phyloP scores from a whole-genome alignment of 2,113 vertebrate genomes.

The Pelodiscus sinensis region DNA sequence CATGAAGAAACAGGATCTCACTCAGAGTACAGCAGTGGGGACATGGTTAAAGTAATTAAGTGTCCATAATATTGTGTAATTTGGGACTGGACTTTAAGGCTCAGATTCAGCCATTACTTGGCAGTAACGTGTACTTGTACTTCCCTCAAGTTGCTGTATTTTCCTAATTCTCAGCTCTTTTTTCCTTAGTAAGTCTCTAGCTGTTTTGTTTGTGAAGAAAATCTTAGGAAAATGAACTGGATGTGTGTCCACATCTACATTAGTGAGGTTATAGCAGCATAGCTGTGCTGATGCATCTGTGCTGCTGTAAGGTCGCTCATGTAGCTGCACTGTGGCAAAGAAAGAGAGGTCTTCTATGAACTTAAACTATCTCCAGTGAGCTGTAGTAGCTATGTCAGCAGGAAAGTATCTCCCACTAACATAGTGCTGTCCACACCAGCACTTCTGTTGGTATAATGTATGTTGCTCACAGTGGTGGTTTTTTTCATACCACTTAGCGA shows the following conservation, averaged over 20 bases:
- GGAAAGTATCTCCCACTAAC: neutral
- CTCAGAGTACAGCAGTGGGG: constrained; percentile 3
- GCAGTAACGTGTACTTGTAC: neutral
- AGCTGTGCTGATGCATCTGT: neutral
- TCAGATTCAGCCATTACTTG: neutral
- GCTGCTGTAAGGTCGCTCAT: neutral
- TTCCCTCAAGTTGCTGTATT: neutral
- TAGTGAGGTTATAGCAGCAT: neutral
- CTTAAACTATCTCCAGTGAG: neutral
- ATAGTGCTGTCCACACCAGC: neutral
- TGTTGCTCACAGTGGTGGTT: neutral
- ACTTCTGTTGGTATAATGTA: neutral
- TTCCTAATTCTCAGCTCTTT: neutral
- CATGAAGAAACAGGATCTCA: neutral
- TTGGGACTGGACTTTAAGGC: constrained; percentile 5
- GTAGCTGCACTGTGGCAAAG: neutral
- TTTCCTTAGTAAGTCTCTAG: neutral
- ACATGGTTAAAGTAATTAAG: constrained; percentile 18
- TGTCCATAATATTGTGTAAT: neutral
- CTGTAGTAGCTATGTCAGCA: neutral
- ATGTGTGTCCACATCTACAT: neutral
- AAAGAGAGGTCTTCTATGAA: neutral
- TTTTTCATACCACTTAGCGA: neutral
- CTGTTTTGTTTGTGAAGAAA: neutral
- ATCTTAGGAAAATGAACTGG: neutral